phyloP scores from a whole-genome alignment of 2,888 invertebrate species.

The Tupiocoris notatus region DNA sequence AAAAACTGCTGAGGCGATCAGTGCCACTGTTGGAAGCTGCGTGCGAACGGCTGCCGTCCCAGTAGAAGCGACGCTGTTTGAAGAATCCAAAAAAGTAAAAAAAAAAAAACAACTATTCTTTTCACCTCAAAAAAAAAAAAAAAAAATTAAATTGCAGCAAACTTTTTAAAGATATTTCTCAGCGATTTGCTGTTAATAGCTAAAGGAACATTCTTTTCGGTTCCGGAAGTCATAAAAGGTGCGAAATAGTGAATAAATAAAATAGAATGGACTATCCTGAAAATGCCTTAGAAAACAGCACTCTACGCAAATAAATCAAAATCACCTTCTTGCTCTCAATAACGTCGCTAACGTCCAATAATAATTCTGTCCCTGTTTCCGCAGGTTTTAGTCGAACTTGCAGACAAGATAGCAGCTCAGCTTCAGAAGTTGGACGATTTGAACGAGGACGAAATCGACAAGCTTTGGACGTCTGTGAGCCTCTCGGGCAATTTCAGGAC shows the following conservation, averaged over 20 bases:
- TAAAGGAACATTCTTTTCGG: too few relatives aligned
- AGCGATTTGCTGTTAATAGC: too few relatives aligned
- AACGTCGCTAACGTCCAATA: not conserved
- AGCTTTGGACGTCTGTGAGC: constrained; percentile 24
- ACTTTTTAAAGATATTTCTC: too few relatives aligned
- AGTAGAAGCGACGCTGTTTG: not conserved
- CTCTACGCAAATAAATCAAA: too few relatives aligned
- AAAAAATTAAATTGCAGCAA: too few relatives aligned
- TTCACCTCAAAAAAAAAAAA: too few relatives aligned
- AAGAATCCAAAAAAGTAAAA: constrained; percentile 1
- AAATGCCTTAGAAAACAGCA: too few relatives aligned
- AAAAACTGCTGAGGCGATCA: not conserved
- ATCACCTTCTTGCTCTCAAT: too few relatives aligned
- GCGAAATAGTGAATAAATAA: too few relatives aligned
- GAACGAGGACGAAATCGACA: not conserved
- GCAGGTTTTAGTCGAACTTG: not conserved
- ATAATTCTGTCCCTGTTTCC: not conserved
- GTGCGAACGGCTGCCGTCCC: constrained; percentile 7
- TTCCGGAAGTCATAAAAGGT: too few relatives aligned
- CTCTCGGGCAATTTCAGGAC: constrained; percentile 3
- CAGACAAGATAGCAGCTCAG: not conserved
- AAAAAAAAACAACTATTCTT: not conserved
- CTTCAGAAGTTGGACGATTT: not conserved
- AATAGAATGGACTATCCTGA: too few relatives aligned
- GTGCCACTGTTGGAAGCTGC: not conserved